These are phyloP conservation scores for Myrmecophaga tridactyla DNA, from an alignment of 2,113 vertebrate genomes.

Conservation along the genomic window DNA sequence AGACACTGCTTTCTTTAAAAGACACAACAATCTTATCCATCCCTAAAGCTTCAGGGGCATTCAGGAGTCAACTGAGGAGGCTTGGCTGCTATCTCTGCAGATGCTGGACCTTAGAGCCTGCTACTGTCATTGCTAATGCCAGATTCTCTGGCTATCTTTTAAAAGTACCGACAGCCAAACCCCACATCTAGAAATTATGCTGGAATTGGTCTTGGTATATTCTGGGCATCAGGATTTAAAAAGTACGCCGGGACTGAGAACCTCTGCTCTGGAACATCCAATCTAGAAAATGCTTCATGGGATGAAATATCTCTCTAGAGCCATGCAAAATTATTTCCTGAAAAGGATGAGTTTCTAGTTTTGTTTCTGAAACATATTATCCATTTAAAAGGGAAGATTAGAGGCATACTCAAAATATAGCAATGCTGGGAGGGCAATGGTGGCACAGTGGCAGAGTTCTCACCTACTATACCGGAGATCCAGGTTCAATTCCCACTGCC, in stretches of 20 bases:
- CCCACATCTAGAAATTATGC: background rate
- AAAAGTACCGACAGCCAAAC: fast-evolving
- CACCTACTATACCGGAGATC: no score
- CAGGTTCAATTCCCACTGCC: no score
- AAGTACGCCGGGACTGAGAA: background rate
- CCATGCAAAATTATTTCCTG: background rate
- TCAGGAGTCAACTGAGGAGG: fast-evolving
- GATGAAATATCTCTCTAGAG: background rate
- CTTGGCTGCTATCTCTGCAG: no score
- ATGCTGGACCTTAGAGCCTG: background rate
- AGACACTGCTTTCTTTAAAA: fast-evolving
- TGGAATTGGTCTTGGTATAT: background rate
- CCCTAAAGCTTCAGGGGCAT: fast-evolving
- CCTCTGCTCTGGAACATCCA: background rate
- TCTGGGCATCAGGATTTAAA: background rate
- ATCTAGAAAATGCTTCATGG: background rate
- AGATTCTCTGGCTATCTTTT: background rate
- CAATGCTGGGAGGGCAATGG: no score
- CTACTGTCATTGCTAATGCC: fast-evolving
- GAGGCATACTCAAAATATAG: background rate
- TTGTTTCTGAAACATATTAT: background rate
- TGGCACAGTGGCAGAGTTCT: no score
- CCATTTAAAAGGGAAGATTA: background rate
- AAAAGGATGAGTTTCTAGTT: background rate
- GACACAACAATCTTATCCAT: background rate